Evolutionary conservation across 1,140 invertebrate species (phyloP), one percentile per base, ranked within the genome.

Genomic region (Drosophila persimilis): DNA sequence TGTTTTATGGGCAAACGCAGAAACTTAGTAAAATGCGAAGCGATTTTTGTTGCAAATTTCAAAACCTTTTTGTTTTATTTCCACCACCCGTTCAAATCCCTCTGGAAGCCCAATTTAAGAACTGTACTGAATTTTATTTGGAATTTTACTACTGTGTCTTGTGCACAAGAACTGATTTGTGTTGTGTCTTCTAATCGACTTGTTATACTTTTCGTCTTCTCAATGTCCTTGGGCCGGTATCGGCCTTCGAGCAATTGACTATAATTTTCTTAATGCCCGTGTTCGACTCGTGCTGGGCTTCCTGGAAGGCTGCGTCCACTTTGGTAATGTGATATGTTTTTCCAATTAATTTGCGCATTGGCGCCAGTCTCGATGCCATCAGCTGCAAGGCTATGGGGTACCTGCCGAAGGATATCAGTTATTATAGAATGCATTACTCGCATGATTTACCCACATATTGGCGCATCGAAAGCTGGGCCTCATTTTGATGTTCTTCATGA

Each of bases 401-500:
- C 88, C 88, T 90, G 9, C 6, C 17, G 8, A 0, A 15, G 13
- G 51, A 17, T 8, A 20, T 2, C 4, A 20, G n/a, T 53, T 7
- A 43, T 24, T 24, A 24, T 35, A 6, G 8, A 9, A n/a, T 3
- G 3, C 5, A 41, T 26, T 17, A 13, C 24, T 0, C 0, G n/a
- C 1, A 24, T 6, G 6, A 2, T 26, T 0, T 2, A 73, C 72
- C 52, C 29, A 89, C 89, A 90, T 90, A 44, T 90, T 90, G 2
- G 80, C 73, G 13, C 75, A 86, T 6, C 89, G 74, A 60, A 86
- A 90, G 15, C 89, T 90, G 7, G 89, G 83, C 24, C 83, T 54
- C 3, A 90, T 41, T 7, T 76, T 70, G 22, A 90, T 90, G 45
- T 90, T 89, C 43, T 90, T 90, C 89, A 90, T 89, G 0, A 90